Percentiles rank a stretch among this genome's conserved stretches.
Conservation (phyloP, 2,888 invertebrate species). For the Eupithecia insigniata region DNA sequence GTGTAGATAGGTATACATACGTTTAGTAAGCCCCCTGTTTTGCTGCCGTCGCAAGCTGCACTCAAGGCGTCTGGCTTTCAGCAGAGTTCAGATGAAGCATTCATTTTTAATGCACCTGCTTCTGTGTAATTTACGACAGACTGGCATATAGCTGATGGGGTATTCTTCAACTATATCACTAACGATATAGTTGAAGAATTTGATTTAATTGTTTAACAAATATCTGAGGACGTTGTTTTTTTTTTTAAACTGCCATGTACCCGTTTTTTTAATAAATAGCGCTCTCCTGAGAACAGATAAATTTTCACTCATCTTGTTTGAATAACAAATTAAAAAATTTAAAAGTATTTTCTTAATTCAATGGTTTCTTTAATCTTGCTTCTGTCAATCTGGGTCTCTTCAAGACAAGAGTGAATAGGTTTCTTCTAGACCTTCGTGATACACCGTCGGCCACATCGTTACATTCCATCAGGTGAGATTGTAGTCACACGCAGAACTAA, state of each 20-base stretch:
- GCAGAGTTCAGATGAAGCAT: constrained; percentile 45
- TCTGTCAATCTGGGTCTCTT: too few species aligned
- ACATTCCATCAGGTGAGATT: too few species aligned
- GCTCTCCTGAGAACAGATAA: background rate
- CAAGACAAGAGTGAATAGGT: too few species aligned
- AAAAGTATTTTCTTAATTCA: background rate
- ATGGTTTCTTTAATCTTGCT: too few species aligned
- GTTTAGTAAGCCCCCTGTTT: constrained; percentile 49
- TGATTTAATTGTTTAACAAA: background rate
- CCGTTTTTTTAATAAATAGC: background rate
- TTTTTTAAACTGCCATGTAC: background rate
- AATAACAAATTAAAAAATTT: background rate
- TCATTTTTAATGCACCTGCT: constrained; percentile 36
- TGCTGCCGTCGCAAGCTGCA: constrained; percentile 51
- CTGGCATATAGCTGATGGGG: background rate
- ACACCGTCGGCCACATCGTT: too few species aligned
- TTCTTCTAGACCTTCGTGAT: too few species aligned
- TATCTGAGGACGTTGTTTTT: background rate
- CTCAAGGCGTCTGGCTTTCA: constrained; percentile 63
- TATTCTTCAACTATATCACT: background rate
- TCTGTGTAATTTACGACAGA: constrained; percentile 29
- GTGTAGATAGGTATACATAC: background rate
- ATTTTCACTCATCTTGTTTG: background rate
- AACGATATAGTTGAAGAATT: background rate
- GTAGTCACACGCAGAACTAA: too few species aligned